Evolutionary conservation across 2,888 invertebrate species (phyloP).

Genomic region (Schizaphis graminum): DNA sequence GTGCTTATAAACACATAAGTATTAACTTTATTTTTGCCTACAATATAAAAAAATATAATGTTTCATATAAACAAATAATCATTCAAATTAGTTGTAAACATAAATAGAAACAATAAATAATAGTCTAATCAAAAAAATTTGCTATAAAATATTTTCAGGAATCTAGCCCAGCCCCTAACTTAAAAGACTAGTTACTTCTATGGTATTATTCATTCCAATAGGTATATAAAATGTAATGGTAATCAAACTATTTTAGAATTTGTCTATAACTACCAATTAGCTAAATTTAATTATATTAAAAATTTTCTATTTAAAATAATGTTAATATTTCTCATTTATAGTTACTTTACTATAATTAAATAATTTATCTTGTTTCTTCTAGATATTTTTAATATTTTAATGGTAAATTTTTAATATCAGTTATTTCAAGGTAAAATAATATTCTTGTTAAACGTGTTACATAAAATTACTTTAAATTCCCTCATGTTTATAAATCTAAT

Average conservation of each 20-base stretch:
- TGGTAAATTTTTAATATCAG: background rate
- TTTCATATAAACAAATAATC: too few species aligned
- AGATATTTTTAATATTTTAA: background rate
- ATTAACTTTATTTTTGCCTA: too few species aligned
- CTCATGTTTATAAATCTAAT: background rate
- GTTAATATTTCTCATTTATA: background rate
- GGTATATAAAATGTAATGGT: background rate
- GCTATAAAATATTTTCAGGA: too few species aligned
- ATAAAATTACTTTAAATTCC: background rate
- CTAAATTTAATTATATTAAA: background rate
- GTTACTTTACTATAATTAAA: background rate
- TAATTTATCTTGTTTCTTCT: background rate
- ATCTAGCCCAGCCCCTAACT: too few species aligned
- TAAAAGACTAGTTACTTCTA: too few species aligned
- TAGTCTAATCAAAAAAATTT: too few species aligned
- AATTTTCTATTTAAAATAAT: background rate
- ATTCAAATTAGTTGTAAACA: too few species aligned
- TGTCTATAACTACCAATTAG: background rate
- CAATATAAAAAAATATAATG: too few species aligned
- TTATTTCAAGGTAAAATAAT: slow-evolving; percentile 18
- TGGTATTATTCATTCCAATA: background rate
- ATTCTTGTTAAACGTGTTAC: background rate
- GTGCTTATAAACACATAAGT: too few species aligned
- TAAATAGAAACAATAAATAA: too few species aligned
- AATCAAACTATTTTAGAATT: background rate